Percentiles rank a stretch among this genome's conserved stretches.
Conservation (phyloP, 2,797 vertebrate genomes). For the Gallinago nigripennis region DNA sequence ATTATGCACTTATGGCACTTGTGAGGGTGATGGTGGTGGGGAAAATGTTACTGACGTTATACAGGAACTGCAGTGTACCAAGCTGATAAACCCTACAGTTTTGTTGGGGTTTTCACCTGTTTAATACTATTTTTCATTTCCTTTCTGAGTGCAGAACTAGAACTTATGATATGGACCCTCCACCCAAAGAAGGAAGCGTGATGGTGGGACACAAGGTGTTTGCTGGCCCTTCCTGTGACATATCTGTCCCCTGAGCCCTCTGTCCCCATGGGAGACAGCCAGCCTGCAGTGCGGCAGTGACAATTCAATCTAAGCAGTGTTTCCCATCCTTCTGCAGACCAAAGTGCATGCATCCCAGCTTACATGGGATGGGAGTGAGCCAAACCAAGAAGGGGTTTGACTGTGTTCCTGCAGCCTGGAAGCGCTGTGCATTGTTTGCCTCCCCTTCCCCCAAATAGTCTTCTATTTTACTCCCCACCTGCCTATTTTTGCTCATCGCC, state of each 20-base stretch:
- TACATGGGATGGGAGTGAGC: background rate
- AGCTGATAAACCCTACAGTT: background rate
- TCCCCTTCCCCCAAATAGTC: background rate
- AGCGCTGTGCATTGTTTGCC: background rate
- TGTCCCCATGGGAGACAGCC: background rate
- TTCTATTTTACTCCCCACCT: background rate
- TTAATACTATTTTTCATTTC: background rate
- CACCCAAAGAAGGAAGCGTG: background rate
- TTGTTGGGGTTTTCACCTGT: accelerated
- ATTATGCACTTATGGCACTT: background rate
- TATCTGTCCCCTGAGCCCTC: background rate
- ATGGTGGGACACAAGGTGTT: background rate
- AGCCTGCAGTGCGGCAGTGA: background rate
- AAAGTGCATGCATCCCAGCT: background rate
- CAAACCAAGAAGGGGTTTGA: background rate
- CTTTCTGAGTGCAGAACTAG: background rate
- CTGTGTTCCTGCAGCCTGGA: background rate
- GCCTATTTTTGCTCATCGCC: background rate
- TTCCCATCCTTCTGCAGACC: background rate
- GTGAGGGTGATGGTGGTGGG: background rate
- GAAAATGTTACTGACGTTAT: background rate
- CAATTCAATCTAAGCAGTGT: background rate
- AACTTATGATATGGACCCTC: accelerated
- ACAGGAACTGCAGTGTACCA: background rate
- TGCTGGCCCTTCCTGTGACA: background rate